Evolutionary conservation across 1,140 invertebrate genomes (phyloP).

Genomic region (Platorchestia sp.): DNA sequence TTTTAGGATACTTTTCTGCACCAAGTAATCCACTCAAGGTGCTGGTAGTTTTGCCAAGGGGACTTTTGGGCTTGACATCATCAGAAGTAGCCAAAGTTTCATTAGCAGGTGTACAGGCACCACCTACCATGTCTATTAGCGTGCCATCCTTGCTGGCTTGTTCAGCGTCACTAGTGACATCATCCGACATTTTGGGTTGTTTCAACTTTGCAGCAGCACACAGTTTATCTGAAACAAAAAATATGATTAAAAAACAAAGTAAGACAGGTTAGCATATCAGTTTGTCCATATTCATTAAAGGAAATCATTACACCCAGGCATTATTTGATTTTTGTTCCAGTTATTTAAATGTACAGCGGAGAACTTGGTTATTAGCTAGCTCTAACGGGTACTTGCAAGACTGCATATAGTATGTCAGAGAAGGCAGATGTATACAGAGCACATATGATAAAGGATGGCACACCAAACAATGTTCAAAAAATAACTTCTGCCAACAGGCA

Average conservation of each 20-base stretch:
- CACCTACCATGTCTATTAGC: neutral
- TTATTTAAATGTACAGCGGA: too few species aligned
- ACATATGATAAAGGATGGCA: too few species aligned
- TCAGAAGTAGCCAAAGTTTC: neutral
- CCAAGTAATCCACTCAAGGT: conserved; percentile 18
- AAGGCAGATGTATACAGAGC: too few species aligned
- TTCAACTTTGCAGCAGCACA: neutral
- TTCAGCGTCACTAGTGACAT: neutral
- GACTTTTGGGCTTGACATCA: neutral
- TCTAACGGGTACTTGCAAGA: too few species aligned
- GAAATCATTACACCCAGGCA: too few species aligned
- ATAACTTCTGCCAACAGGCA: too few species aligned
- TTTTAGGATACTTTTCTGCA: neutral
- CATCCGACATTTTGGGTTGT: neutral
- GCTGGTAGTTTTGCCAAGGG: neutral
- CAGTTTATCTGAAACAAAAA: neutral
- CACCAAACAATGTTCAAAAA: too few species aligned
- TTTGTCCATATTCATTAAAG: too few species aligned
- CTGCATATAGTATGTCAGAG: too few species aligned
- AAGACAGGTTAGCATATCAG: too few species aligned
- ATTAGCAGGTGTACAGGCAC: neutral
- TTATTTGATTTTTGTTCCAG: too few species aligned
- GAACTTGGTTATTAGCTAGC: too few species aligned
- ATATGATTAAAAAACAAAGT: neutral
- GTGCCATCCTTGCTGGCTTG: neutral